Base-by-base conservation (phyloP, 2,113 vertebrate genomes). In the Triplophysa siluroides region DNA sequence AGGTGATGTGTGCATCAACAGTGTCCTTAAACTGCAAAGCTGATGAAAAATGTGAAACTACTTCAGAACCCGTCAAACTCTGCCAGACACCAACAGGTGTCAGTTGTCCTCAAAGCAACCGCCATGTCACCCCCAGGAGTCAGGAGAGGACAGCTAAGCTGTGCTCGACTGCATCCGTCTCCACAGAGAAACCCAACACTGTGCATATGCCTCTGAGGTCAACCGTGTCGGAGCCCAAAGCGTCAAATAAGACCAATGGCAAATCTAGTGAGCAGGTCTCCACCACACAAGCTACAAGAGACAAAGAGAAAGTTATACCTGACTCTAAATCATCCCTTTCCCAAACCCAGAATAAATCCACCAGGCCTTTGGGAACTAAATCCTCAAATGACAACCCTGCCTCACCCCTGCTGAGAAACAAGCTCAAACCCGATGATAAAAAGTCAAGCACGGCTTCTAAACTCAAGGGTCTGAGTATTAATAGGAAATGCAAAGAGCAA, bases 391-490 rank as follows among this genome's bases (percentile, higher is more conserved):
- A 93, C 7, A 84, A 83, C 58, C 89, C 91, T 43, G 89, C 88
- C 79, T 80, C 75, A 2, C 69, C 91, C 54, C 86, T 86, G 33
- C 91, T 90, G 78, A 88, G 78, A 33, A 86, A 89, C 1, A 85
- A 83, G 65, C 88, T 92, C 29, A 91, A 90, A 1, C 85, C 91
- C 52, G 87, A 91, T 56, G 90, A 86, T 79, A 91, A 88, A 80
- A 64, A 87, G 83, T 62, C 81, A 86, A 91, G 85, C 83, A 77
- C 86, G 4, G 88, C 89, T 18, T 90, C 93, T 33, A 95, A 93
- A 87, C 85, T 95, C 4, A 96, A 92, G 86, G 93, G 91, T 1
- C 90, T 94, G 7, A 91, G 81, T 63, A 86, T 94, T 81, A 97
- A 93, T 85, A 93, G 88, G 82, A 95, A 90, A 85, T 85, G 85